Base-by-base conservation (phyloP, 2,113 vertebrate genomes). In the Corynorhinus townsendii region DNA sequence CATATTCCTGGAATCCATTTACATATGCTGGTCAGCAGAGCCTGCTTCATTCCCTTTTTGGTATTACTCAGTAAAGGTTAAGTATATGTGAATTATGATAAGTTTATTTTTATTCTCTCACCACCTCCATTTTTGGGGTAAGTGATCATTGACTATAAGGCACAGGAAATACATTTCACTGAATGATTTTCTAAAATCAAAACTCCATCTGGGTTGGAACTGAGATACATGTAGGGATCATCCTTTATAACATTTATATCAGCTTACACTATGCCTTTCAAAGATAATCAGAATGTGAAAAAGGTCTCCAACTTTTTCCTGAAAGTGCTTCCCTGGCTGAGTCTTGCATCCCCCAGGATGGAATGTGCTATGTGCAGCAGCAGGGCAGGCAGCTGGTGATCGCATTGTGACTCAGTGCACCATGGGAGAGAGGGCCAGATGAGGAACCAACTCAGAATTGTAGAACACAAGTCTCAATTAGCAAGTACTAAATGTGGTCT, bases 171-270 rank as follows among this genome's bases (percentile, higher is more conserved):
- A 85, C 16, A 91, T 91, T 96, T 96, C 89, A 94, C 79, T 89
- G 86, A 96, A 94, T 77, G 86, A 89, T 93, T 95, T 94, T 95
- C 86, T 86, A 93, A 95, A 97, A 81, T 91, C 94, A 93, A 97
- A 96, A 96, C 71, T 96, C 90, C 80, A 95, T 95, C 93, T 92
- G 38, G 91, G 84, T 24, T 86, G 0, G 3, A 82, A 59, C 66
- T 76, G 73, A 96, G 43, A 91, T 33, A 64, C 33, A 38, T 6
- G 73, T 72, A 22, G 30, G 80, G 40, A 85, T 82, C 81, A 85
- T 86, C 64, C n/a, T 73, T 96, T 94, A 66, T 82, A 20, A 49
- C 43, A 90, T 75, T 94, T 54, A 82, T 0, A 7, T 20, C 66
- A 45, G 59, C 82, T 96, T 95, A 95, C 38, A 64, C 30, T 15